Percentiles rank a stretch among this genome's conserved stretches.
Conservation (phyloP, 2,113 vertebrate genomes). For the Chunga burmeisteri region DNA sequence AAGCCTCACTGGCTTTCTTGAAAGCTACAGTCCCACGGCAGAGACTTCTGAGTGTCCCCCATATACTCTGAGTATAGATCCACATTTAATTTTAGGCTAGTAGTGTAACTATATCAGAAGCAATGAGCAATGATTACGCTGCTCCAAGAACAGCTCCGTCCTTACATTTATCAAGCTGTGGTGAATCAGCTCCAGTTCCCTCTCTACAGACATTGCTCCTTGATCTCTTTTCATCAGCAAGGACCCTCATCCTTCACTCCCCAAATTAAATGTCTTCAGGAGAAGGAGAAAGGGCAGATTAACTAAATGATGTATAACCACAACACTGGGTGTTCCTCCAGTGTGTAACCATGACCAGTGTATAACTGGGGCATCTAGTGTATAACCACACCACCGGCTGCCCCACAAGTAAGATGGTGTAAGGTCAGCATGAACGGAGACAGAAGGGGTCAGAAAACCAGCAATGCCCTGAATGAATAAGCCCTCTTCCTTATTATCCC, state of each 20-base stretch:
- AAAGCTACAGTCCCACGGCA: background rate
- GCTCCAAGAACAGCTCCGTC: background rate
- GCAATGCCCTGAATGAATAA: background rate
- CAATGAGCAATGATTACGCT: background rate
- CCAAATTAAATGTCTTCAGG: background rate
- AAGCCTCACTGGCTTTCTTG: background rate
- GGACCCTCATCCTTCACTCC: background rate
- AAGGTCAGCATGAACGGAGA: background rate
- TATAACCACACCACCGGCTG: rapidly evolving
- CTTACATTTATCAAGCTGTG: background rate
- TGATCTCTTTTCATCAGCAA: background rate
- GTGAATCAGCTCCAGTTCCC: background rate
- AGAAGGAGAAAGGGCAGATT: background rate
- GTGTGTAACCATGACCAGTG: background rate
- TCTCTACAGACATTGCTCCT: background rate
- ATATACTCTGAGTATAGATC: background rate
- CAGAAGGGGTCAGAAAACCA: background rate
- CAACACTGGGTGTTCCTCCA: background rate
- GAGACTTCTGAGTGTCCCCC: background rate
- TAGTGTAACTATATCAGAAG: background rate
- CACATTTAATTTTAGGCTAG: background rate
- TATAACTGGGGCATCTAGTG: background rate
- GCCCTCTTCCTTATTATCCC: background rate
- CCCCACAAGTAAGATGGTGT: background rate
- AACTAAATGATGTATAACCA: background rate